Percentiles rank a stretch among this genome's conserved stretches.
phyloP scores from a whole-genome alignment of 23 tunicate genomes.

The Halocynthia roretzi region DNA sequence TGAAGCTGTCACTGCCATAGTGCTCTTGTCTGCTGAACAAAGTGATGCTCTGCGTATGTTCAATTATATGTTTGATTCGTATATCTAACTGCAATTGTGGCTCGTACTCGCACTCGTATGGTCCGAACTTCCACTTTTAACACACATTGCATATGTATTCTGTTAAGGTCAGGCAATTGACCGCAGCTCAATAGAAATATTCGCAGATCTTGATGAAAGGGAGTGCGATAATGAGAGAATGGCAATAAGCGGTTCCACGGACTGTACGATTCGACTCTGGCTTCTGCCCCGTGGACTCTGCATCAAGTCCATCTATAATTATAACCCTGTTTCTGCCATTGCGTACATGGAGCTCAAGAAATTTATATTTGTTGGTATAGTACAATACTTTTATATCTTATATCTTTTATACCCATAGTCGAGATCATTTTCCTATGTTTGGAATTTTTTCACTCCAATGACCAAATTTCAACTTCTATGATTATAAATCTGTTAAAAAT shows the following conservation, averaged over 20 bases:
- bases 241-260: slow-evolving; percentile 51
- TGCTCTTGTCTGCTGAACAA: slow-evolving; percentile 22
- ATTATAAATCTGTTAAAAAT: background rate
- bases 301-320: slow-evolving; percentile 70
- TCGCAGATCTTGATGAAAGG: slow-evolving; percentile 18
- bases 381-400: background rate
- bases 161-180: slow-evolving; percentile 21
- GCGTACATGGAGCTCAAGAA: background rate
- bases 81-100: background rate
- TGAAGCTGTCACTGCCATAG: slow-evolving; percentile 57
- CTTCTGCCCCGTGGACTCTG: slow-evolving; percentile 55
- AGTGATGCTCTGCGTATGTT: slow-evolving; percentile 61
- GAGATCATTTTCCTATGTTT: no score
- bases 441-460: background rate
- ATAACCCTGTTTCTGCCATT: slow-evolving; percentile 54
- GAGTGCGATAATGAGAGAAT: slow-evolving; percentile 32
- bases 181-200: slow-evolving; percentile 30
- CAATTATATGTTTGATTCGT: slow-evolving; percentile 28
- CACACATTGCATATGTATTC: no score
- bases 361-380: slow-evolving; percentile 49
- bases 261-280: slow-evolving; percentile 74
- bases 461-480: background rate
- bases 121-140: no score
- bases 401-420: background rate
- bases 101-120: background rate